Evolutionary conservation across 1,140 invertebrate species (phyloP).

Genomic region (Acyrthosiphon pisum): DNA sequence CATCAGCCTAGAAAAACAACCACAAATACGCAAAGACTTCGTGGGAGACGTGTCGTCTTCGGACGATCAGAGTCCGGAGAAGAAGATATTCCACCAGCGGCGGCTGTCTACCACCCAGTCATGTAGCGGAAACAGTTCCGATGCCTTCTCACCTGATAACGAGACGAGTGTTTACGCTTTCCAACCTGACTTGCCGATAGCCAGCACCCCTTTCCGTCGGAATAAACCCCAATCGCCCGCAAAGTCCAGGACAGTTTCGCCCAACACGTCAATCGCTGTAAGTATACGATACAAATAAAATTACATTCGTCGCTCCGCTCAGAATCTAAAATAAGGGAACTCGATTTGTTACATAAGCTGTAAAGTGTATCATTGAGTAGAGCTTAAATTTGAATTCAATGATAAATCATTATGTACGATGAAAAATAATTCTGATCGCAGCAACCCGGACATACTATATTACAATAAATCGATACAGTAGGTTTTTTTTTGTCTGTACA

Average conservation of each 20-base stretch:
- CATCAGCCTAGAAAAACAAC: neutral
- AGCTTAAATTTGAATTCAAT: neutral
- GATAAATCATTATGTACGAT: neutral
- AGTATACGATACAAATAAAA: neutral
- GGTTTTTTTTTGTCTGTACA: too few relatives aligned
- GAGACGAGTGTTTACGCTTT: conserved; percentile 77
- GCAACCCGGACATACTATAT: too few relatives aligned
- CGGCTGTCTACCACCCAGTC: conserved; percentile 49
- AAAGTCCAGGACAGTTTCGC: conserved; percentile 47
- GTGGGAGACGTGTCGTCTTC: neutral
- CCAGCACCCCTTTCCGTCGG: conserved; percentile 69
- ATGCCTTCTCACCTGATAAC: conserved; percentile 74
- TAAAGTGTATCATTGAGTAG: neutral
- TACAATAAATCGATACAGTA: too few relatives aligned
- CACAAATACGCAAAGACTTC: neutral
- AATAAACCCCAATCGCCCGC: conserved; percentile 54
- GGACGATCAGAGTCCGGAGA: conserved; percentile 49
- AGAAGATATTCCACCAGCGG: conserved; percentile 64
- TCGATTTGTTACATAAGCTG: too few relatives aligned
- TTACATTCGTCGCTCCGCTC: too few relatives aligned
- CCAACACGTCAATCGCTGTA: conserved; percentile 52
- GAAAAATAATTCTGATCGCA: neutral
- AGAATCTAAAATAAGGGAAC: too few relatives aligned
- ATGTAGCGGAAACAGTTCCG: conserved; percentile 61
- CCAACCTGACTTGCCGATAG: conserved; percentile 67